Conservation (phyloP, 2,797 vertebrate genomes). For the Pangasius sanitwongsei region DNA sequence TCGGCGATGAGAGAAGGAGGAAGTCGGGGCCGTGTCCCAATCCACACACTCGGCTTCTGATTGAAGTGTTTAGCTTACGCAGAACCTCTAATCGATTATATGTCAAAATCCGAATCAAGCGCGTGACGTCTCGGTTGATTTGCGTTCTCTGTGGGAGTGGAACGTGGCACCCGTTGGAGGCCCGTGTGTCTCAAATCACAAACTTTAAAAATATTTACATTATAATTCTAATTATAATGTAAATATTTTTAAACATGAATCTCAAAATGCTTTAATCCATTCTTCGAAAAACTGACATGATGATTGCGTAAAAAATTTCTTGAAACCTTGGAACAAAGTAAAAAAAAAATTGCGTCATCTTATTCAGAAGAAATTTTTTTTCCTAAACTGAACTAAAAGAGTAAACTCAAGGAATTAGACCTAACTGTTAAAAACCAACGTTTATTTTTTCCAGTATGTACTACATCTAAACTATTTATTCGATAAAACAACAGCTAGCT, state of each 20-base stretch:
- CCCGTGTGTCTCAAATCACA: not conserved
- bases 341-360: no score
- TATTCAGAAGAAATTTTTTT: no score
- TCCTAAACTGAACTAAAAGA: no score
- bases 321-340: not conserved
- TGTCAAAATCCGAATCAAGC: not conserved
- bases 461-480: not conserved
- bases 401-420: not conserved
- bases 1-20: constrained; percentile 2
- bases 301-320: not conserved
- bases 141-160: not conserved
- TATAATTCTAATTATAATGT: no score
- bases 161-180: not conserved
- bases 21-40: not conserved
- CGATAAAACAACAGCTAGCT: not conserved
- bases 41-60: not conserved
- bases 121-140: not conserved
- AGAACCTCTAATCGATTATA: not conserved
- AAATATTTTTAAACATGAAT: not conserved
- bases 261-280: not conserved
- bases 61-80: not conserved
- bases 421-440: not conserved
- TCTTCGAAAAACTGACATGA: not conserved
- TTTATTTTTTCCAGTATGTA: not conserved
- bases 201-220: not conserved